Evolutionary conservation across 2,113 vertebrate genomes (phyloP).

Genomic region (Prinia subflava): DNA sequence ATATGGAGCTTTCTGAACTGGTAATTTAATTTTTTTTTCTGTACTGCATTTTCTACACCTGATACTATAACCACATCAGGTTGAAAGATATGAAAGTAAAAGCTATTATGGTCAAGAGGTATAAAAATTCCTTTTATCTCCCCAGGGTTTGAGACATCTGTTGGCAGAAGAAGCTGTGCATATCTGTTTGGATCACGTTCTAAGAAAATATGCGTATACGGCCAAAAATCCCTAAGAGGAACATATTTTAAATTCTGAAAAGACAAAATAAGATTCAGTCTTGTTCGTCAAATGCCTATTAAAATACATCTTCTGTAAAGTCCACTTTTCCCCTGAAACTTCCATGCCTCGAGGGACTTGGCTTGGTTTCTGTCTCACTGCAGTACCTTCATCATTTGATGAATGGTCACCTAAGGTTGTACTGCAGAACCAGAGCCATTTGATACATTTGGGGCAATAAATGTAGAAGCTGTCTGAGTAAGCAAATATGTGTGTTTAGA

Average conservation of each 20-base stretch:
- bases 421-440: not conserved
- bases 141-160: not conserved
- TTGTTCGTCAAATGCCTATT: not conserved
- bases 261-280: not conserved
- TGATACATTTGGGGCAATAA: not conserved
- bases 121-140: not conserved
- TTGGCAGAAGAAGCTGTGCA: not conserved
- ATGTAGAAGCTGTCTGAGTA: not conserved
- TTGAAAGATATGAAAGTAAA: not conserved
- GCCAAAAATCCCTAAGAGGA: not conserved
- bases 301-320: not conserved
- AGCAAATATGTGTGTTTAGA: conserved; percentile 1
- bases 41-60: not conserved
- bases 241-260: not conserved
- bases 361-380: not conserved
- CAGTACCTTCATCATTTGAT: not conserved
- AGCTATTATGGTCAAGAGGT: not conserved
- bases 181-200: not conserved
- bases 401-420: not conserved
- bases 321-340: not conserved
- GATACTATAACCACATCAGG: not conserved
- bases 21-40: not conserved
- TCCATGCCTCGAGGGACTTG: not conserved
- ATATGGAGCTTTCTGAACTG: not conserved
- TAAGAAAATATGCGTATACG: not conserved